Percentiles rank a stretch among this genome's conserved stretches.
Conservation (phyloP, 2,797 vertebrate genomes). For the Phataginus tetradactyla region DNA sequence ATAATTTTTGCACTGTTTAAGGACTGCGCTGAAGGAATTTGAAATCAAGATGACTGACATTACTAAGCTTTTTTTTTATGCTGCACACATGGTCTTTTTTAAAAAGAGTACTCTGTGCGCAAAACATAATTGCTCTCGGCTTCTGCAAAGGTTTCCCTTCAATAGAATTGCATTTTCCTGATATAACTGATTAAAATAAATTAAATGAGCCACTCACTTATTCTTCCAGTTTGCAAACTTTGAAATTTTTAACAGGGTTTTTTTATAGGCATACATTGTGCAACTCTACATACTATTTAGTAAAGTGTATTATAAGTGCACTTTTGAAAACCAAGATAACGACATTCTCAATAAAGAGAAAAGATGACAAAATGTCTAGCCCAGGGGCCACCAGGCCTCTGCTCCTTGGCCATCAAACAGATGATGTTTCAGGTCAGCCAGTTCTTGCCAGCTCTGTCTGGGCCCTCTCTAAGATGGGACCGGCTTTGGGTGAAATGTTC, state of each 20-base stretch:
- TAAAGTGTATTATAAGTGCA: slow-evolving; percentile 54
- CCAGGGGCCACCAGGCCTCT: background rate
- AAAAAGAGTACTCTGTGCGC: slow-evolving; percentile 74
- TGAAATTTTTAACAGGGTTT: slow-evolving; percentile 79
- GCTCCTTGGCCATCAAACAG: background rate
- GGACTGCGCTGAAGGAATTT: slow-evolving; percentile 82
- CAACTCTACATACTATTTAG: slow-evolving; percentile 57
- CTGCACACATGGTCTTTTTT: slow-evolving; percentile 84
- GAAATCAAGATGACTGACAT: slow-evolving; percentile 86
- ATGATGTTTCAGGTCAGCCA: background rate
- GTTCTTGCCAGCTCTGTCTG: background rate
- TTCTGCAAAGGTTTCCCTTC: slow-evolving; percentile 83
- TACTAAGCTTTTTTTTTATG: slow-evolving; percentile 83
- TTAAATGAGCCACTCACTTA: slow-evolving; percentile 79
- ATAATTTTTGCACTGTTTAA: slow-evolving; percentile 85
- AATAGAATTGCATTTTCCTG: slow-evolving; percentile 78
- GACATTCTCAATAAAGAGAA: slow-evolving; percentile 17
- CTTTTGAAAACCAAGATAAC: slow-evolving; percentile 63
- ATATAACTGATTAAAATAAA: slow-evolving; percentile 85
- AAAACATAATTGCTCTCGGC: slow-evolving; percentile 84
- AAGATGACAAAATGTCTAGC: background rate
- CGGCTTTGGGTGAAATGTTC: background rate
- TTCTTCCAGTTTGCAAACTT: slow-evolving; percentile 78
- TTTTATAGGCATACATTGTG: slow-evolving; percentile 60
- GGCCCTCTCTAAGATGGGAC: background rate